phyloP scores from a whole-genome alignment of 1,140 invertebrate species.

The Hylaeus anthracinus region DNA sequence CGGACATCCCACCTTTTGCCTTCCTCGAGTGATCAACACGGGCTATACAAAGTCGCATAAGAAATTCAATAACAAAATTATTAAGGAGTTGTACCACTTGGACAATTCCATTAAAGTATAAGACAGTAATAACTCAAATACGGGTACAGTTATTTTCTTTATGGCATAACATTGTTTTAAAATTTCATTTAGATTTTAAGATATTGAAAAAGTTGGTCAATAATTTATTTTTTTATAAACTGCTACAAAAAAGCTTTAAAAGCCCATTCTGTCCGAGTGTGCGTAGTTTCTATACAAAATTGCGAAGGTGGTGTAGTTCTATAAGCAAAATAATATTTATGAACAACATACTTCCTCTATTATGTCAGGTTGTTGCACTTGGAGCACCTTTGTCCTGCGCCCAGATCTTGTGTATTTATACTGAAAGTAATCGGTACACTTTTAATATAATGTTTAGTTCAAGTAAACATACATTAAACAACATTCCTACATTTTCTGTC shows the following conservation, averaged over 20 bases:
- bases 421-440: constrained; percentile 46
- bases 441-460: constrained; percentile 3
- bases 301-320: too few species aligned
- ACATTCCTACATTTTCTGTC: constrained; percentile 58
- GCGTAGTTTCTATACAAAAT: too few species aligned
- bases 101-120: too few species aligned
- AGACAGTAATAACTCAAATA: too few species aligned
- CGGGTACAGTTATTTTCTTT: too few species aligned
- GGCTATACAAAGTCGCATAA: constrained; percentile 25
- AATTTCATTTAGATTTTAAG: too few species aligned
- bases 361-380: constrained; percentile 69
- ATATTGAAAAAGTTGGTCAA: too few species aligned
- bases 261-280: too few species aligned
- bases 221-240: too few species aligned
- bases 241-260: too few species aligned
- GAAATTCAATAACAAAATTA: constrained; percentile 3
- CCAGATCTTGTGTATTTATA: constrained; percentile 62
- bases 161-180: too few species aligned
- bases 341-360: constrained; percentile 72
- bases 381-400: constrained; percentile 65
- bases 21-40: constrained; percentile 37
- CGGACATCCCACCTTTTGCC: constrained; percentile 44
- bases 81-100: not conserved
- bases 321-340: constrained; percentile 16
- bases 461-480: constrained; percentile 13